Evolutionary conservation across 2,797 vertebrate genomes (phyloP).

Genomic region (Mus minutoides): DNA sequence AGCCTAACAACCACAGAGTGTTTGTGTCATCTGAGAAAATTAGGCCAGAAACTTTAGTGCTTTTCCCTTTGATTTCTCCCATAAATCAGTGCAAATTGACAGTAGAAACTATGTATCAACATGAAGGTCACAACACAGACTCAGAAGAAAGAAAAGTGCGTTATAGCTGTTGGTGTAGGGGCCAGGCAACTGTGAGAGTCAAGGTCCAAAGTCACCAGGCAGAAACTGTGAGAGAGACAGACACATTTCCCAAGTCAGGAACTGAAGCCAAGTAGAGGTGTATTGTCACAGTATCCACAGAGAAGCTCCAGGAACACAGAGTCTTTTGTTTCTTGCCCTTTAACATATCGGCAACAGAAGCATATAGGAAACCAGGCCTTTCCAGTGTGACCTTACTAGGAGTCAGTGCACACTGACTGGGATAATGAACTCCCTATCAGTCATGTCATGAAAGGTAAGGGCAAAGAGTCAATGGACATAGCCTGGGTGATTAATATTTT

Average conservation of each 20-base stretch:
- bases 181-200: not conserved
- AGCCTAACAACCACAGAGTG: not conserved
- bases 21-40: not conserved
- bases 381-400: not conserved
- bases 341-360: slow-evolving; percentile 22
- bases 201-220: slow-evolving; percentile 24
- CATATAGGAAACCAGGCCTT: not conserved
- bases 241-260: not conserved
- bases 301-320: not conserved
- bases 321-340: slow-evolving; percentile 36
- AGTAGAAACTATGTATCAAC: slow-evolving; percentile 12
- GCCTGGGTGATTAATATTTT: not conserved
- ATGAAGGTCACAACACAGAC: not conserved
- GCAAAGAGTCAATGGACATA: not conserved
- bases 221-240: slow-evolving; percentile 36
- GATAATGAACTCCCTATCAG: not conserved
- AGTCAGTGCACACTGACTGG: not conserved
- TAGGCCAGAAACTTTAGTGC: slow-evolving; percentile 13
- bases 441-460: accelerated
- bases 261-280: slow-evolving; percentile 10
- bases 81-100: slow-evolving; percentile 3
- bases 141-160: not conserved
- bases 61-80: not conserved
- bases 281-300: not conserved
- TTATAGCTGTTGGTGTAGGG: not conserved